These are phyloP conservation scores for Apamea sordens DNA, from an alignment of 2,888 invertebrate species.

Conservation along the genomic window DNA sequence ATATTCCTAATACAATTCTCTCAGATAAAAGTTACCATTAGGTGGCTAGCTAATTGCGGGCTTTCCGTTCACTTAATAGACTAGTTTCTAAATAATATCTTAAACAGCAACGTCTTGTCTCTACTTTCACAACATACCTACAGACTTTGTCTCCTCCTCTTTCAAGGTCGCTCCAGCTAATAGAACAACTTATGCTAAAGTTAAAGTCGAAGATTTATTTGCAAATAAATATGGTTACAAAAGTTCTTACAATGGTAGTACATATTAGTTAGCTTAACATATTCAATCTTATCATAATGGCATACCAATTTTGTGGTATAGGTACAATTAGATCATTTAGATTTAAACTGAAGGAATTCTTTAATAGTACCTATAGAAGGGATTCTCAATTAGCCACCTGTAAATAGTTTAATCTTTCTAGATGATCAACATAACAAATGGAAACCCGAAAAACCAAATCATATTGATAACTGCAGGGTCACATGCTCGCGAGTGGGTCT, in stretches of 20 bases:
- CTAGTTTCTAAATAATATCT: neutral
- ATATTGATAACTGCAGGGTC: conserved; percentile 93
- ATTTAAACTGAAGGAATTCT: no score
- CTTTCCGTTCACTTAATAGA: conserved; percentile 16
- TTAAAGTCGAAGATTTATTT: no score
- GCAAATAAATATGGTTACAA: no score
- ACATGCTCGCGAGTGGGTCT: conserved; percentile 96
- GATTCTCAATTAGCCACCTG: no score
- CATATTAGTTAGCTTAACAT: no score
- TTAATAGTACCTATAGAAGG: no score
- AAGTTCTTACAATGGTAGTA: no score
- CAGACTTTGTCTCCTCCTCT: neutral
- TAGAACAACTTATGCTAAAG: neutral
- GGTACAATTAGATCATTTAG: no score
- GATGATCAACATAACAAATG: conserved; percentile 91
- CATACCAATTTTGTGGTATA: no score
- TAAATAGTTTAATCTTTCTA: conserved; percentile 48
- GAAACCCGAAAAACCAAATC: conserved; percentile 90
- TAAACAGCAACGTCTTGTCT: neutral
- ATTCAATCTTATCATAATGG: no score
- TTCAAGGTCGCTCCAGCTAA: neutral
- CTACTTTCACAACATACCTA: neutral
- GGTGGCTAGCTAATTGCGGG: conserved; percentile 21
- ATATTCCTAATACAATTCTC: neutral
- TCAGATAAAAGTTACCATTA: conserved; percentile 8